These are phyloP conservation scores for Nannoperca obscura DNA, from an alignment of 2,797 vertebrate species.

Conservation along the genomic window DNA sequence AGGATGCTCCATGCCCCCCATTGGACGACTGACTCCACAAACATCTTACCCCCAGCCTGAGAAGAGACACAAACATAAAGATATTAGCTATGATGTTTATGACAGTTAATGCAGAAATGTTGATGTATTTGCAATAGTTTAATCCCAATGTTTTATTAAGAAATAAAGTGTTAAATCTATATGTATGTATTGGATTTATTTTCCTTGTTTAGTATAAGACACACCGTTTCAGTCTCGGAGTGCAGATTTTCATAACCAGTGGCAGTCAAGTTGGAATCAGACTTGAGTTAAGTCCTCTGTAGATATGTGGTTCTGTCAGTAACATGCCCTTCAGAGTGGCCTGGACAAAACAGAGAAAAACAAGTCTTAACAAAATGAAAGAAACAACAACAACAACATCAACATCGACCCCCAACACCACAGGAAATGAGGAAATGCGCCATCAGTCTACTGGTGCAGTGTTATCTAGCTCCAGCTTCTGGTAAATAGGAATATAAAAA, in stretches of 20 bases:
- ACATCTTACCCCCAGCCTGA: conserved; percentile 85
- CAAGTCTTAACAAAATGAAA: conserved; percentile 2
- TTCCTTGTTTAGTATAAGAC: not conserved
- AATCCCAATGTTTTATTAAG: not conserved
- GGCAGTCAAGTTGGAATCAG: conserved; percentile 67
- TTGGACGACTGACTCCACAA: conserved; percentile 82
- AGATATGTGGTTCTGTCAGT: conserved; percentile 39
- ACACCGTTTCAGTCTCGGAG: conserved; percentile 74
- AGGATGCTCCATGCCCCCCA: conserved; percentile 80
- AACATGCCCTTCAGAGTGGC: conserved; percentile 46
- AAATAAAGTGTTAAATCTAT: not conserved
- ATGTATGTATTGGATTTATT: not conserved
- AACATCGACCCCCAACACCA: not conserved
- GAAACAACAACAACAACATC: too few relatives aligned
- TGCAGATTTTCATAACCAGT: conserved; percentile 86
- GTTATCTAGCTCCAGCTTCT: not conserved
- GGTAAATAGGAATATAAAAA: conserved; percentile 9
- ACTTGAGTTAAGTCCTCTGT: conserved; percentile 54
- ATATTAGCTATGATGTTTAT: conserved; percentile 7
- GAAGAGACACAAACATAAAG: conserved; percentile 37
- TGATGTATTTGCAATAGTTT: not conserved
- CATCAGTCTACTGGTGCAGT: not conserved
- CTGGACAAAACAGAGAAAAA: conserved; percentile 58
- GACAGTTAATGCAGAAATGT: not conserved
- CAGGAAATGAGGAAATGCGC: not conserved